These are phyloP conservation scores for Protomyctophum bolini DNA, from an alignment of 2,113 vertebrate genomes.

Conservation along the genomic window DNA sequence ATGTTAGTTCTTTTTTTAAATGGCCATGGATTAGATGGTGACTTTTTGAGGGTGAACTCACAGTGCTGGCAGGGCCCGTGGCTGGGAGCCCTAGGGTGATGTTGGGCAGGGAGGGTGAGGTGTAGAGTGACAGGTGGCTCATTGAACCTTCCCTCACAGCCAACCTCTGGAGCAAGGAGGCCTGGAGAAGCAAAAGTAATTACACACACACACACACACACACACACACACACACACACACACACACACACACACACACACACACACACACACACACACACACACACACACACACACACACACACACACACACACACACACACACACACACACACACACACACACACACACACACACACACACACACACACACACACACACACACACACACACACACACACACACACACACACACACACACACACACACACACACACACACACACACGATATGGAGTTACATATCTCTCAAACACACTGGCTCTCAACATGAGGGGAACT, in stretches of 20 bases:
- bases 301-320: constrained; percentile 1
- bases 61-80: constrained; percentile 83
- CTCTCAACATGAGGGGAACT: no score
- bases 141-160: constrained; percentile 86
- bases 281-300: neutral
- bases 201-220: constrained; percentile 40
- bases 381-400: neutral
- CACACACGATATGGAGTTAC: neutral
- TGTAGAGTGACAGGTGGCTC: constrained; percentile 93
- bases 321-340: neutral
- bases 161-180: constrained; percentile 88
- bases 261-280: neutral
- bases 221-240: constrained; percentile 1
- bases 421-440: neutral
- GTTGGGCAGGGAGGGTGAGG: constrained; percentile 96
- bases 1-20: no score
- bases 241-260: no score
- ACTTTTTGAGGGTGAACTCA: constrained; percentile 73
- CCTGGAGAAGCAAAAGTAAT: constrained; percentile 73
- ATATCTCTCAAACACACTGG: no score
- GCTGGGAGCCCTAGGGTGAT: constrained; percentile 97
- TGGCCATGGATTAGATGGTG: no score
- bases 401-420: neutral
- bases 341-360: neutral
- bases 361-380: neutral